phyloP scores from a whole-genome alignment of 2,113 vertebrate species.

The Neopipo cinnamomea region DNA sequence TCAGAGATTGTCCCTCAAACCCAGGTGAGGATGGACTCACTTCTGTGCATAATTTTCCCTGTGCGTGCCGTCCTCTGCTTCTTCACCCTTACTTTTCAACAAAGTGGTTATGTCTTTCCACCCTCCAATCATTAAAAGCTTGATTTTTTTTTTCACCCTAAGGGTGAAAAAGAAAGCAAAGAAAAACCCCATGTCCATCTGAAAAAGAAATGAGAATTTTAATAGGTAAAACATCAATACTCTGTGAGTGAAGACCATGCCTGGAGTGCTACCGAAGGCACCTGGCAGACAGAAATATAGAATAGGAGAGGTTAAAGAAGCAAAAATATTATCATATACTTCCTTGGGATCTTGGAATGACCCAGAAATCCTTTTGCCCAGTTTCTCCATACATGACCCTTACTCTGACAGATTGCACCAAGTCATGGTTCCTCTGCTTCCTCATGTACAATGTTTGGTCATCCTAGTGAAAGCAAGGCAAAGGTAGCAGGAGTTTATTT shows the following conservation, averaged over 20 bases:
- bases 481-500: background rate
- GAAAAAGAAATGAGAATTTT: background rate
- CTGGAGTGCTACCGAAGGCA: background rate
- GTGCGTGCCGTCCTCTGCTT: background rate
- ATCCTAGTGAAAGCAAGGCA: background rate
- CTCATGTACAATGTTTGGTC: rapidly evolving
- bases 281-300: background rate
- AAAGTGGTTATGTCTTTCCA: background rate
- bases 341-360: background rate
- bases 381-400: constrained; percentile 30
- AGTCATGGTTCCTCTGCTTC: background rate
- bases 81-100: background rate
- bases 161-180: background rate
- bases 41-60: background rate
- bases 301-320: background rate
- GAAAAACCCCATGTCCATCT: background rate
- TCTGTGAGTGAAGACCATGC: background rate
- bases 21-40: rapidly evolving
- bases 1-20: background rate
- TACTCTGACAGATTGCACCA: background rate
- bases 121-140: background rate
- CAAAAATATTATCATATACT: background rate
- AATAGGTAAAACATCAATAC: background rate
- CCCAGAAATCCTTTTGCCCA: constrained; percentile 19
- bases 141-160: background rate